Base-by-base conservation (phyloP, 2,888 invertebrate species). In the Nemapogon koenigi region DNA sequence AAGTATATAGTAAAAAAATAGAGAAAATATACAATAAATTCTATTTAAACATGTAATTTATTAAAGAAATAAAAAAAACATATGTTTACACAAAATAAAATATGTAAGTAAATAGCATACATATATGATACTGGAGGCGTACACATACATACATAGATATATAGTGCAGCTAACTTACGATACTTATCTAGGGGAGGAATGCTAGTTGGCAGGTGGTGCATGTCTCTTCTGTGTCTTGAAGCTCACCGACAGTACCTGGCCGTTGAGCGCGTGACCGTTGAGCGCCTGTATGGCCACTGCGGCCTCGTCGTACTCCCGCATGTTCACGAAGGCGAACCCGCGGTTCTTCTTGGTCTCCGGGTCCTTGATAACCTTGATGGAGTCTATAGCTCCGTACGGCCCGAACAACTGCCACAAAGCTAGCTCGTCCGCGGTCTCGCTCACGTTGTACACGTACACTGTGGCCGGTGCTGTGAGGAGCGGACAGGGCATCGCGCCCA, bases 1-100 rank as follows among this genome's bases (percentile, higher is more conserved):
- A 37, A 38, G 53, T 61, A 66, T 71, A 75, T 70, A 76, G 63
- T 67, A 66, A 70, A 68, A 62, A 69, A 62, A 72, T 71, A 68
- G 71, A 70, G 69, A 70, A 72, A 75, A 76, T 76, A 78, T 78
- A 76, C 73, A 58, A 73, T 75, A 78, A 68, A 75, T 59, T 66
- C 69, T 78, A 78, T 76, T 72, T 71, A 75, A 78, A 73, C 73
- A 72, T 75, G 73, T 75, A 78, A 67, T 78, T 78, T 78, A 76
- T 78, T 78, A 71, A 73, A 72, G 71, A 67, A 70, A 62, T 67
- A 72, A 64, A 76, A 78, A 72, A 76, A 78, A 73, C 75, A 76
- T 78, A 78, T 76, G 78, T 66, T 72, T 76, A 75, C 72, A 75
- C 71, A 75, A 76, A 78, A 76, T 75, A 72, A 73, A 71, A 75